Conservation (phyloP, 2,113 vertebrate genomes). For the Cephalopterus ornatus region DNA sequence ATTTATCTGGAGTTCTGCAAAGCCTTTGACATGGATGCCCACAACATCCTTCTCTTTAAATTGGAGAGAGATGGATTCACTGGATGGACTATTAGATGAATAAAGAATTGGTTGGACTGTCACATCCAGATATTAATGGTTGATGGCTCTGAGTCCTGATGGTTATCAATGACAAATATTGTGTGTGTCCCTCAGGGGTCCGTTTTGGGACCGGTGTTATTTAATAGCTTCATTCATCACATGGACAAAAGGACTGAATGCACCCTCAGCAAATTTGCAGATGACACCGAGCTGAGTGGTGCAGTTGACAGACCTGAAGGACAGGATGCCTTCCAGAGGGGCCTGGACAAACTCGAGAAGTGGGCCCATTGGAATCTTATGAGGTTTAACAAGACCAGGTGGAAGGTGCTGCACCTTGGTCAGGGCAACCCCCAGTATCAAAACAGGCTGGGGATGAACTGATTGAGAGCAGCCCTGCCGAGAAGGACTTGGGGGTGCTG, state of each 20-base stretch:
- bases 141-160: neutral
- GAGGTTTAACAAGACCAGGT: neutral
- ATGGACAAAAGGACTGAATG: neutral
- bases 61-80: neutral
- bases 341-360: neutral
- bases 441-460: neutral
- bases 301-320: neutral
- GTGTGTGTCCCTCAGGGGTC: neutral
- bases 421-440: rapidly evolving
- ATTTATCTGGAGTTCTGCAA: neutral
- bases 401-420: neutral
- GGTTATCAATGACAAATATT: neutral
- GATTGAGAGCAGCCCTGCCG: neutral
- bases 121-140: neutral
- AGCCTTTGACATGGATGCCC: neutral
- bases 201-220: neutral
- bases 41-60: neutral
- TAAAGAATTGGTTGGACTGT: neutral
- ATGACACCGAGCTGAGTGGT: neutral
- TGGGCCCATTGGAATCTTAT: neutral
- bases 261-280: neutral
- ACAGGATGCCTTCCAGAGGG: neutral
- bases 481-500: neutral
- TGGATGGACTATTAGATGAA: neutral
- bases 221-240: neutral